Base-by-base conservation (phyloP, 2,113 vertebrate genomes). In the Epinephelus fuscoguttatus region DNA sequence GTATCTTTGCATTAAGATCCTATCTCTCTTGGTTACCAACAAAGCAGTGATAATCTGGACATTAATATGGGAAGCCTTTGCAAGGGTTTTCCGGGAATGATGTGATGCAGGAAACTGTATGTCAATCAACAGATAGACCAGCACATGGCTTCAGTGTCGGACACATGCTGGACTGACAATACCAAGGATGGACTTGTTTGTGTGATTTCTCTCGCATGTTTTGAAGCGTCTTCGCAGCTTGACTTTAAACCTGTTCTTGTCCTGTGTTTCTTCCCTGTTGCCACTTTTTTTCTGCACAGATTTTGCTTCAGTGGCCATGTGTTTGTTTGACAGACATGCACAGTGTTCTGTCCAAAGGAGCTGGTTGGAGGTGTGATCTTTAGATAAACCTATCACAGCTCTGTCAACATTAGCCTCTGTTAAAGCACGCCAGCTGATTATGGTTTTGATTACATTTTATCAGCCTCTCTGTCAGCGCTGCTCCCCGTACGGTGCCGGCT, bases 391-490 rank as follows among this genome's bases (percentile, higher is more conserved):
- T 15, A 53, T 69, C 57, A 69, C 67, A 23, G 27, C 42, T 75
- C 68, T 13, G 45, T 85, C 85, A 78, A 30, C 52, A 47, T 42
- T 25, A 59, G 56, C 62, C 42, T 72, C 69, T 52, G n/a, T 68
- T 77, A 60, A 67, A 61, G 59, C 83, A 68, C 4, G 14, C 57
- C 23, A 2, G 56, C 60, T 70, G 69, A 85, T 74, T 61, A 70
- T 56, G 70, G 63, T 53, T 90, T 84, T 86, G 72, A 92, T 93
- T 89, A 78, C 70, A 71, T 66, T 83, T 82, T 56, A 85, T 88
- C 74, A 79, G 75, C 55, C 19, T 63, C 71, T 50, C 68, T 83
- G 82, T 78, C 81, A 75, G 78, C 21, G 21, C 71, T 15, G 73
- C 83, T 81, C 72, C 81, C 84, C n/a, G 71, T 45, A 14, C 56